A percentile compares a stretch with the other conserved stretches of the same genome.
phyloP scores from a whole-genome alignment of 2,113 vertebrate genomes.

The Glaucidium brasilianum region DNA sequence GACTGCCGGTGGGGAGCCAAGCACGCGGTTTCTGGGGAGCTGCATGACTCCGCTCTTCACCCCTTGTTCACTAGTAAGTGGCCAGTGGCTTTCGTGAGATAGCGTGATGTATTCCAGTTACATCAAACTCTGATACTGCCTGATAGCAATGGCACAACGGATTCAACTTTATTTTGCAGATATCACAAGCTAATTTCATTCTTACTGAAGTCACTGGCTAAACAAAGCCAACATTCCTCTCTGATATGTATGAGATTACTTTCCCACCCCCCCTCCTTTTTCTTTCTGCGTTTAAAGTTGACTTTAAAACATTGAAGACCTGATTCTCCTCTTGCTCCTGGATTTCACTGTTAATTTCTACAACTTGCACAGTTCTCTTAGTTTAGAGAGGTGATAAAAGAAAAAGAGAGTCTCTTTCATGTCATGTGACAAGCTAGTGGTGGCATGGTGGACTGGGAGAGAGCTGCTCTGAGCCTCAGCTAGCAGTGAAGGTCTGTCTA shows the following conservation, averaged over 20 bases:
- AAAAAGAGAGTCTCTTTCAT: conserved; percentile 8
- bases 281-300: neutral
- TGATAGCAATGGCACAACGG: neutral
- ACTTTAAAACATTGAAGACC: neutral
- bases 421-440: conserved; percentile 8
- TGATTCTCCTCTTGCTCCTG: neutral
- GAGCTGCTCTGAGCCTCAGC: neutral
- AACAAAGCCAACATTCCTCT: conserved; percentile 16
- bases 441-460: neutral
- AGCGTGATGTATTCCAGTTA: neutral
- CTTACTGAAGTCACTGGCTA: conserved; percentile 8
- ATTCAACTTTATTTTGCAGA: neutral
- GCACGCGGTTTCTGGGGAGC: neutral
- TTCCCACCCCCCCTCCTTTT: neutral
- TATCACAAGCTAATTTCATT: conserved; percentile 18
- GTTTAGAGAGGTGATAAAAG: conserved; percentile 37
- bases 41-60: neutral
- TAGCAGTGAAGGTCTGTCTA: conserved; percentile 6
- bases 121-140: neutral
- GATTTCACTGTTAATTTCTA: neutral
- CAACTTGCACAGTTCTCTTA: neutral
- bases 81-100: neutral
- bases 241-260: neutral
- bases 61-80: neutral
- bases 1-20: neutral